Conservation (phyloP, 1,140 invertebrate genomes). For the Megalonaias nervosa region DNA sequence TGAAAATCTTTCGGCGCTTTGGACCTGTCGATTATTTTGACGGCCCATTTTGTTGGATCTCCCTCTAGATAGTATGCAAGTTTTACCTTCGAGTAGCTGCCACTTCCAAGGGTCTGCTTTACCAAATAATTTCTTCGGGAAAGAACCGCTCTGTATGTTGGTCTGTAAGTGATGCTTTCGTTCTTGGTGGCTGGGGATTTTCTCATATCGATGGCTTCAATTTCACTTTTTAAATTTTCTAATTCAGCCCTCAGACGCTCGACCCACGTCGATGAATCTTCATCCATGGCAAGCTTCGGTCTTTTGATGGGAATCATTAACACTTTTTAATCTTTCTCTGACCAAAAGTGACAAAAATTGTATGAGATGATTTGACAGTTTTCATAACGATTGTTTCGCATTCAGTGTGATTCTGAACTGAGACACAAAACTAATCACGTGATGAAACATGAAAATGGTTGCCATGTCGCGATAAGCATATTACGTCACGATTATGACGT, state of each 20-base stretch:
- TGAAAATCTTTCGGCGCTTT: constrained; percentile 84
- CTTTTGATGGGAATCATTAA: constrained; percentile 59
- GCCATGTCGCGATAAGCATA: too few species aligned
- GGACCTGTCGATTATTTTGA: constrained; percentile 88
- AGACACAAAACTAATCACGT: too few species aligned
- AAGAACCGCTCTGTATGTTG: constrained; percentile 64
- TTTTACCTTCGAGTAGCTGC: constrained; percentile 70
- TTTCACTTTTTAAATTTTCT: constrained; percentile 61
- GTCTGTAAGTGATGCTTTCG: constrained; percentile 58
- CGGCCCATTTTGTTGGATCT: constrained; percentile 77
- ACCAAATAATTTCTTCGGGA: constrained; percentile 61
- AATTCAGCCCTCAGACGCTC: constrained; percentile 50
- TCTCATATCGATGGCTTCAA: constrained; percentile 55
- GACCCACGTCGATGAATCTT: constrained; percentile 35
- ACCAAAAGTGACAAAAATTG: too few species aligned
- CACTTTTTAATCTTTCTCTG: background rate
- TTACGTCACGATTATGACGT: too few species aligned
- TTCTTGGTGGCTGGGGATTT: constrained; percentile 41
- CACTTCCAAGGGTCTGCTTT: constrained; percentile 61
- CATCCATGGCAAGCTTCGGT: constrained; percentile 48
- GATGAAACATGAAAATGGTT: too few species aligned
- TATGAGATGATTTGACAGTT: too few species aligned
- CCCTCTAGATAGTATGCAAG: constrained; percentile 54
- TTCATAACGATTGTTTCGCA: too few species aligned
- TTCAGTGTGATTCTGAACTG: too few species aligned